These are phyloP conservation scores for Paelopatides confundens DNA, from an alignment of 53 echinoderm and acorn worm species.

Conservation along the genomic window DNA sequence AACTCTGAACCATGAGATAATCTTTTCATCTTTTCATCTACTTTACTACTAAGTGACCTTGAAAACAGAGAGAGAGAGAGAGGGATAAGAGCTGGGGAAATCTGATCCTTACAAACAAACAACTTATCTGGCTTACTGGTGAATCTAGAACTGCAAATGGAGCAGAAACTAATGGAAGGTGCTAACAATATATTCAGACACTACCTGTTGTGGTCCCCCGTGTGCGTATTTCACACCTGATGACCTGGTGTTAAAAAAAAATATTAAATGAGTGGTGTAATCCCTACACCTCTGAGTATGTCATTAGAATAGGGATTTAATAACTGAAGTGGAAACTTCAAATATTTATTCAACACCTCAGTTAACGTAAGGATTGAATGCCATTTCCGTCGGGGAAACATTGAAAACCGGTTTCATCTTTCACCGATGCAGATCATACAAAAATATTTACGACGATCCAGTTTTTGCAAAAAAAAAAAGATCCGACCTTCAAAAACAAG, in stretches of 20 bases:
- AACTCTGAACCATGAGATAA: no score
- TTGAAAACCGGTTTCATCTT: no score
- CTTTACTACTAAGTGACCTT: not conserved
- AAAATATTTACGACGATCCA: no score
- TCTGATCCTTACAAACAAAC: not conserved
- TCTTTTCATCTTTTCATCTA: no score
- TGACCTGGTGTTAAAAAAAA: no score
- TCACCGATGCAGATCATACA: no score
- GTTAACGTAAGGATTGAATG: no score
- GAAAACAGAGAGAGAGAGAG: not conserved
- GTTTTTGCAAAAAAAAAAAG: no score
- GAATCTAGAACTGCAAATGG: constrained; percentile 8
- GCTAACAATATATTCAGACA: constrained; percentile 2
- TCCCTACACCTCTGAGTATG: not conserved
- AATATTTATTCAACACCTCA: no score
- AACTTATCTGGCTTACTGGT: not conserved
- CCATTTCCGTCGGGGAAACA: no score
- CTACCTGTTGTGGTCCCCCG: constrained; percentile 3
- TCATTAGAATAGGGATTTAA: not conserved
- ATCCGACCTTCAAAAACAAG: no score
- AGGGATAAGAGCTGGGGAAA: not conserved
- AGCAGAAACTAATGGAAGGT: constrained; percentile 28
- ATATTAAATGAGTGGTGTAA: not conserved
- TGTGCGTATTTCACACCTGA: constrained; percentile 16
- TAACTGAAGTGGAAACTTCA: no score